These are phyloP conservation scores for Amphiprion ocellaris DNA, from an alignment of 2,113 vertebrate genomes.

Conservation along the genomic window DNA sequence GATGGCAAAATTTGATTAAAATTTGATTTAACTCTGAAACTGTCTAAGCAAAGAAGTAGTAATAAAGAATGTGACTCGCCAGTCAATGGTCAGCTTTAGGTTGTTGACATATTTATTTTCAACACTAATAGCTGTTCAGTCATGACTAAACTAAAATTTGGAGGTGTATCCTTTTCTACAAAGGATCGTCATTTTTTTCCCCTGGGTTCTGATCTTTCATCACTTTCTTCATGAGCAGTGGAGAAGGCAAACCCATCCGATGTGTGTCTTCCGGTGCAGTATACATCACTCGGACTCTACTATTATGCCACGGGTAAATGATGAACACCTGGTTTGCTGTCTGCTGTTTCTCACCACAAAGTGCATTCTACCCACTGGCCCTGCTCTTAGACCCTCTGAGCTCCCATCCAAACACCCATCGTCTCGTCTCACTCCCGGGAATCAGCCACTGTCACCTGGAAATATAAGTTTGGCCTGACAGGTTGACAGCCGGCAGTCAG, in stretches of 20 bases:
- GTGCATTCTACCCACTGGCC: not conserved
- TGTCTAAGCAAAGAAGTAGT: too few relatives aligned
- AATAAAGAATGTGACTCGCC: too few relatives aligned
- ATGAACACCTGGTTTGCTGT: constrained; percentile 22
- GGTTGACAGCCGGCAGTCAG: constrained; percentile 65
- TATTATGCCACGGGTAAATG: not conserved
- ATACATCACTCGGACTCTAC: constrained; percentile 3
- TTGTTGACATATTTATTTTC: not conserved
- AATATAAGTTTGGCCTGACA: constrained; percentile 66
- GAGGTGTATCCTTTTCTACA: not conserved
- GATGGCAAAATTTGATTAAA: too few relatives aligned
- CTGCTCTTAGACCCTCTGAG: constrained; percentile 6
- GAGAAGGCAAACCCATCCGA: not conserved
- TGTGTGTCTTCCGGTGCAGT: constrained; percentile 9
- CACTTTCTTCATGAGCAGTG: not conserved
- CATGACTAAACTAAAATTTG: not conserved
- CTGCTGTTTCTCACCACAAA: not conserved
- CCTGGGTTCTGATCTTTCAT: not conserved
- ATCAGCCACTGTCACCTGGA: constrained; percentile 64
- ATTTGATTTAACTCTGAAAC: too few relatives aligned
- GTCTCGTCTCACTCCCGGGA: constrained; percentile 32
- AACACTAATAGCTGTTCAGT: not conserved
- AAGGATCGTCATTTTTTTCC: not conserved
- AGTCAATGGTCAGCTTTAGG: not conserved
- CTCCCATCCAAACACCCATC: constrained; percentile 3